These are phyloP conservation scores for Trochalopteron elliotii DNA, from an alignment of 2,113 vertebrate genomes.

Conservation along the genomic window DNA sequence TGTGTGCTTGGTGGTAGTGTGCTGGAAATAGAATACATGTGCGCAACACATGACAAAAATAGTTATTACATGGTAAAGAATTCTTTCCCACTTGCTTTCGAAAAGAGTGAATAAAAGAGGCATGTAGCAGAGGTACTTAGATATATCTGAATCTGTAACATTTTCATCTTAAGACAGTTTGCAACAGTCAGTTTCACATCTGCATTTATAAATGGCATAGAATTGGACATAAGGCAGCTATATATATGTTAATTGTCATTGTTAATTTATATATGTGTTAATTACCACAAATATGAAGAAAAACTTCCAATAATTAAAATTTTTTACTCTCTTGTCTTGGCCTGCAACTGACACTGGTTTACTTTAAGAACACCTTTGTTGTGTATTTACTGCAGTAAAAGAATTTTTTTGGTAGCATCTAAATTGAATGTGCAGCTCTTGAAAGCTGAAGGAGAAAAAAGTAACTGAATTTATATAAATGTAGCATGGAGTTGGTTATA, in stretches of 20 bases:
- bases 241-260: background rate
- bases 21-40: constrained; percentile 41
- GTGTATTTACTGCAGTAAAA: background rate
- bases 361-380: background rate
- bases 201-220: background rate
- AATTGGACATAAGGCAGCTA: background rate
- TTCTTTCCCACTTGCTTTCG: background rate
- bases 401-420: background rate
- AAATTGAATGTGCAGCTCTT: background rate
- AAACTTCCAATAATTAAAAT: background rate
- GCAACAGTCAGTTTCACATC: background rate
- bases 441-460: background rate
- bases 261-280: background rate
- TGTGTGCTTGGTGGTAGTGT: background rate
- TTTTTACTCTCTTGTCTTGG: background rate
- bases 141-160: background rate
- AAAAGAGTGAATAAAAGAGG: background rate
- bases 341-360: background rate
- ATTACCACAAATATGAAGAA: background rate
- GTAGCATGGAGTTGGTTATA: background rate
- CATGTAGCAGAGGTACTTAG: background rate
- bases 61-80: constrained; percentile 18
- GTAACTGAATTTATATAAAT: background rate
- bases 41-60: constrained; percentile 15
- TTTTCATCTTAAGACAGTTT: background rate